Percentiles rank a stretch among this genome's conserved stretches.
Evolutionary conservation across 2,113 vertebrate genomes (phyloP).

Genomic region (Chloebia gouldiae): DNA sequence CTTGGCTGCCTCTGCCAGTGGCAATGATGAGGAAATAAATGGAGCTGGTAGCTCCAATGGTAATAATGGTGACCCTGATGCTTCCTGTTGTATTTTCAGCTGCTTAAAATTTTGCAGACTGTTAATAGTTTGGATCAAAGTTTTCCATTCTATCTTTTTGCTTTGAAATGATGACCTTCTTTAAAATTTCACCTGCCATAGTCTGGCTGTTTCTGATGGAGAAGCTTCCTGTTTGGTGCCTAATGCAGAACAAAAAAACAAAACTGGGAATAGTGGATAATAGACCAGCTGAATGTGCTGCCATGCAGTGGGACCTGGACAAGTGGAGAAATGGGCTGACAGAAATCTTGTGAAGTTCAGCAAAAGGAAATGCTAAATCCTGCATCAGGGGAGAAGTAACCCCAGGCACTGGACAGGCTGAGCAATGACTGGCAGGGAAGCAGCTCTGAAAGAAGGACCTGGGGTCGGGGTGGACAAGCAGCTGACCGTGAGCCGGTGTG

Average conservation of each 20-base stretch:
- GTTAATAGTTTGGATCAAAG: background rate
- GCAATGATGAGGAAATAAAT: fast-evolving
- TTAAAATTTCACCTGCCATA: background rate
- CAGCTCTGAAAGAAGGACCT: background rate
- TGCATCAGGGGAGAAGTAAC: background rate
- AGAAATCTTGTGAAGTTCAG: background rate
- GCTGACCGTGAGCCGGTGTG: background rate
- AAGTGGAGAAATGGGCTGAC: background rate
- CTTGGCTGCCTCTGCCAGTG: background rate
- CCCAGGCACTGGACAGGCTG: background rate
- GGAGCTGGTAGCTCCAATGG: background rate
- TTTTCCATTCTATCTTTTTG: background rate
- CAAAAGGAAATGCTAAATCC: background rate
- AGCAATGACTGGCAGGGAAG: background rate
- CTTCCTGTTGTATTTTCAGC: background rate
- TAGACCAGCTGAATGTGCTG: background rate
- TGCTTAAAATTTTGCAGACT: background rate
- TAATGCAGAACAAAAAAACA: background rate
- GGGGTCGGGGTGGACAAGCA: background rate
- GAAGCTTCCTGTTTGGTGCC: background rate
- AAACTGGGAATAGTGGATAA: background rate
- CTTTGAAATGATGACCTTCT: background rate
- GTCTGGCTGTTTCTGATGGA: background rate
- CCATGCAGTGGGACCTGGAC: background rate
- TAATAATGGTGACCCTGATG: background rate